These are phyloP conservation scores for Larimichthys crocea DNA, from an alignment of 2,113 vertebrate genomes.

Conservation along the genomic window DNA sequence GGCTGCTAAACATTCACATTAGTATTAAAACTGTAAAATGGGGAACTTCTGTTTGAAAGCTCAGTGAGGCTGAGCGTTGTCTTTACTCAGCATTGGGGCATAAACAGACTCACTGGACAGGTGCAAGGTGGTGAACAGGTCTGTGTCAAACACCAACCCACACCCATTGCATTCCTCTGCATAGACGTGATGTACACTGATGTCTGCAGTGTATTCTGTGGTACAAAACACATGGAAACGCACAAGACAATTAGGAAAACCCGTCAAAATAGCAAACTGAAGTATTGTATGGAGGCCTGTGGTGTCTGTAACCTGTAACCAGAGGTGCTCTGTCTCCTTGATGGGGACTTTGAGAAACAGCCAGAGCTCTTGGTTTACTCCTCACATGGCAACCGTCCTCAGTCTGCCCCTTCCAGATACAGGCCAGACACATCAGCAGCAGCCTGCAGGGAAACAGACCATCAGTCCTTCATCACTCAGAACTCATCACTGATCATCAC, in stretches of 20 bases:
- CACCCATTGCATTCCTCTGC: constrained; percentile 93
- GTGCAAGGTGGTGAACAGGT: constrained; percentile 90
- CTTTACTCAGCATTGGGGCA: constrained; percentile 82
- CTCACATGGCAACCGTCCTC: constrained; percentile 85
- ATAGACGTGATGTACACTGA: constrained; percentile 94
- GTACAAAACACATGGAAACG: constrained; percentile 14
- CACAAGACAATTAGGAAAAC: neutral
- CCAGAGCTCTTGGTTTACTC: constrained; percentile 74
- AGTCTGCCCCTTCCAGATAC: constrained; percentile 92
- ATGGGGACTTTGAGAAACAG: constrained; percentile 93
- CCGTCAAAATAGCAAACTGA: neutral
- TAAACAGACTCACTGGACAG: constrained; percentile 93
- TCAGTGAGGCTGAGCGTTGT: neutral
- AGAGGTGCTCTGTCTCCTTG: constrained; percentile 85
- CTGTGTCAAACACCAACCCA: constrained; percentile 93
- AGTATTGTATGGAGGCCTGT: neutral
- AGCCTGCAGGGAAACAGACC: constrained; percentile 81
- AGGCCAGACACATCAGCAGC: constrained; percentile 89
- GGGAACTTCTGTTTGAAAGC: no score
- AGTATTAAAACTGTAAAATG: neutral
- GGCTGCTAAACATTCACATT: neutral
- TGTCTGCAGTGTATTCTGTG: constrained; percentile 90
- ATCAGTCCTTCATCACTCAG: neutral
- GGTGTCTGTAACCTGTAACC: constrained; percentile 86
- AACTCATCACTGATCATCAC: neutral